These are phyloP conservation scores for Ophion ellenae DNA, from an alignment of 2,888 invertebrate genomes.

Conservation along the genomic window DNA sequence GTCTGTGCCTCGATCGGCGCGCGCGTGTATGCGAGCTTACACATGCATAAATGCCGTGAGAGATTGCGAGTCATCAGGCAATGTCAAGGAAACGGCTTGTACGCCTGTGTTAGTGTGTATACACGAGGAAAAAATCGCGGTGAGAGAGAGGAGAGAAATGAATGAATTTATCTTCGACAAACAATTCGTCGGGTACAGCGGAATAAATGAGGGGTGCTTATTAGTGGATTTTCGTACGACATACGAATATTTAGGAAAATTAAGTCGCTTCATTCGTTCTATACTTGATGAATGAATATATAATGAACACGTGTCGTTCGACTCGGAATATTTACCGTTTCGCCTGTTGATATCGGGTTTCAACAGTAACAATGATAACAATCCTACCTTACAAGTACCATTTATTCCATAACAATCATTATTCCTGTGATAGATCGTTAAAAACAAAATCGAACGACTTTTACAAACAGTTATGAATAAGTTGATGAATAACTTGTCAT, in stretches of 20 bases:
- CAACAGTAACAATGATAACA: no score
- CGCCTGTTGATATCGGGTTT: no score
- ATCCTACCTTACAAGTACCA: no score
- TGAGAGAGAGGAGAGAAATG: not conserved
- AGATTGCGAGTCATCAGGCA: conserved; percentile 51
- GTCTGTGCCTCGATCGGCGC: not conserved
- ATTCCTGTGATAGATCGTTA: no score
- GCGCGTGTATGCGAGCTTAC: not conserved
- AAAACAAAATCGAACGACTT: no score
- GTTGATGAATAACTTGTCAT: no score
- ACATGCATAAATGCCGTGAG: conserved; percentile 37
- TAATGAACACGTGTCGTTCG: no score
- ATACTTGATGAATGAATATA: no score
- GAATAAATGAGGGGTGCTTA: not conserved
- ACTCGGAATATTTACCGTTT: no score
- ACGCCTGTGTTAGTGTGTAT: not conserved
- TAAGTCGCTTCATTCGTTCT: not conserved
- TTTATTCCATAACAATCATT: no score
- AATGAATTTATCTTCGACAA: not conserved
- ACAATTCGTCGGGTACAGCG: not conserved
- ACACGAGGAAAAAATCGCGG: not conserved
- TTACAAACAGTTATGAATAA: no score
- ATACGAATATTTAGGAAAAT: not conserved
- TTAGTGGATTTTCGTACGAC: not conserved
- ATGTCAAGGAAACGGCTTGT: conserved; percentile 64